Evolutionary conservation across 2,113 vertebrate genomes (phyloP).

Genomic region (Ptilonorhynchus violaceus): DNA sequence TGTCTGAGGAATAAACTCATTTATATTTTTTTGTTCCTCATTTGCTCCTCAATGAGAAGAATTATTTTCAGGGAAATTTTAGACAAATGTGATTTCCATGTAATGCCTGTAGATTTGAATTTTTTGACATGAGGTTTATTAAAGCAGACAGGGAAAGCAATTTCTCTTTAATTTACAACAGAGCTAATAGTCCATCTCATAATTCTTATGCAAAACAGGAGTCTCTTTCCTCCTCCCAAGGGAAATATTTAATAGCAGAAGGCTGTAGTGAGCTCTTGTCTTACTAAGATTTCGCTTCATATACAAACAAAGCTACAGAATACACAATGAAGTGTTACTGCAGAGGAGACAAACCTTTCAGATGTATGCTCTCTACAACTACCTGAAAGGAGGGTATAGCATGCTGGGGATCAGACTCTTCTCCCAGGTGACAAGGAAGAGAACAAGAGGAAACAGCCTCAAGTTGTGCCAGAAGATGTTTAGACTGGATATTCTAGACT

Average conservation of each 20-base stretch:
- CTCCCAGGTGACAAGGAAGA: neutral
- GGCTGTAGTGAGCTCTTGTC: neutral
- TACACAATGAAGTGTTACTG: neutral
- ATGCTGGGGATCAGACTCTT: neutral
- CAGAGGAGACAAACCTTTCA: neutral
- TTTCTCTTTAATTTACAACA: conserved; percentile 38
- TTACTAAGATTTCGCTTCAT: neutral
- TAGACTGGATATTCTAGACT: neutral
- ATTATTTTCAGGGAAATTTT: neutral
- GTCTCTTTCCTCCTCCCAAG: neutral
- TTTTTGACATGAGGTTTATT: conserved; percentile 25
- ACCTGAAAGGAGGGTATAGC: neutral
- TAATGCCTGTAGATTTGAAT: neutral
- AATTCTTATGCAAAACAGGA: conserved; percentile 49
- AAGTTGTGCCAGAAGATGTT: neutral
- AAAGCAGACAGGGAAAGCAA: conserved; percentile 11
- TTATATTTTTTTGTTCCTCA: neutral
- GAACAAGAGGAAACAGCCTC: neutral
- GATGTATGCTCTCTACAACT: neutral
- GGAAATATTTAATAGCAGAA: conserved; percentile 21
- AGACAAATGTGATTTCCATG: neutral
- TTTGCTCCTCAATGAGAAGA: neutral
- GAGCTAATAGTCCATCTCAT: conserved; percentile 14
- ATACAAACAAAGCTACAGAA: conserved; percentile 5
- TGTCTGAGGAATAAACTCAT: neutral